A percentile compares a stretch with the other conserved stretches of the same genome.
Evolutionary conservation across 23 tunicate genomes (phyloP).

Genomic region (Phallusia fumigata): DNA sequence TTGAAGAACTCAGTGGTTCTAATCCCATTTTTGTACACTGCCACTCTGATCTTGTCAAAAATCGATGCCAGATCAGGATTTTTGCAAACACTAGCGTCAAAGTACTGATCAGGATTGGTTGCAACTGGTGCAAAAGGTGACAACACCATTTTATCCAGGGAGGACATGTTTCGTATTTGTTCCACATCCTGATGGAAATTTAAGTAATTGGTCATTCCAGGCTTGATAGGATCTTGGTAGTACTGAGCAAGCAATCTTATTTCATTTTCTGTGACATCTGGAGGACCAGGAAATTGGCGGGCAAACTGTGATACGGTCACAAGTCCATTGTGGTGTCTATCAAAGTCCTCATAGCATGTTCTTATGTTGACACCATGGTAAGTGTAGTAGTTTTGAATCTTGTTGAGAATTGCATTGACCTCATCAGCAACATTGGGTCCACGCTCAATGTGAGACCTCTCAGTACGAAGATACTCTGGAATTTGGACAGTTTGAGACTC

Average conservation of each 20-base stretch:
- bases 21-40: constrained; percentile 86
- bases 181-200: constrained; percentile 89
- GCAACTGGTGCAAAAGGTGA: neutral
- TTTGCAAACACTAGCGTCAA: constrained; percentile 15
- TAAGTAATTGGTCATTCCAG: constrained; percentile 75
- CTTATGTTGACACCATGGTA: constrained; percentile 79
- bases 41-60: constrained; percentile 77
- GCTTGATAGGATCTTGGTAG: constrained; percentile 80
- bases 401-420: constrained; percentile 49
- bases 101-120: constrained; percentile 4
- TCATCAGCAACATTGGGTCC: constrained; percentile 36
- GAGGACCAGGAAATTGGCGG: constrained; percentile 83
- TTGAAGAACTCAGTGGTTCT: constrained; percentile 87
- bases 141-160: constrained; percentile 36
- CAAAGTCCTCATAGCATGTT: constrained; percentile 85
- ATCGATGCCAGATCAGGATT: constrained; percentile 63
- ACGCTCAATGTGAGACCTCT: constrained; percentile 44
- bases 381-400: constrained; percentile 73
- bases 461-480: constrained; percentile 76
- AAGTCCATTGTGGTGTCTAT: constrained; percentile 80
- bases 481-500: constrained; percentile 39
- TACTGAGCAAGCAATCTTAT: constrained; percentile 59
- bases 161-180: constrained; percentile 34
- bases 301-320: constrained; percentile 80
- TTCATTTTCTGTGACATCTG: constrained; percentile 65